These are phyloP conservation scores for Hyalella azteca DNA, from an alignment of 2,888 invertebrate species.

Conservation along the genomic window DNA sequence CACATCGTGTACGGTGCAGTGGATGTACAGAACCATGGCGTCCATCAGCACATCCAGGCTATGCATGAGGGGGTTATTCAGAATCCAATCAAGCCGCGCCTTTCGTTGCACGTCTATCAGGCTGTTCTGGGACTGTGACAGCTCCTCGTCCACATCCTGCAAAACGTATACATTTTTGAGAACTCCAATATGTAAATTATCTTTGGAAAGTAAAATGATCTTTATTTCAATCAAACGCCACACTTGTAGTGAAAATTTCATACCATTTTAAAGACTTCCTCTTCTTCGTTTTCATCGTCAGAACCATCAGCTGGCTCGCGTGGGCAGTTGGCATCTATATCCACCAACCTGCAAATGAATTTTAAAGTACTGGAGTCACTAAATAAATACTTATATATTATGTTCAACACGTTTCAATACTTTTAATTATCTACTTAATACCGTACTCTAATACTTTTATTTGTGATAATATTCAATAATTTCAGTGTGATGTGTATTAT, in stretches of 20 bases:
- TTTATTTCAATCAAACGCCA: background rate
- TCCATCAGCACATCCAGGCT: slow-evolving; percentile 80
- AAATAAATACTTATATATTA: slow-evolving; percentile 11
- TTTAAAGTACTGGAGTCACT: too few relatives aligned
- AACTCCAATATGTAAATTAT: background rate
- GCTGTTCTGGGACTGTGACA: background rate
- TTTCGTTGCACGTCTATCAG: background rate
- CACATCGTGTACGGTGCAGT: slow-evolving; percentile 68
- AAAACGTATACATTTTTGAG: background rate
- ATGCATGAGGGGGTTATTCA: slow-evolving; percentile 69
- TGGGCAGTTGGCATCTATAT: slow-evolving; percentile 77
- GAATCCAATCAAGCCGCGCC: background rate
- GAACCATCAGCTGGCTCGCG: slow-evolving; percentile 60
- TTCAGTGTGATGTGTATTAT: too few relatives aligned
- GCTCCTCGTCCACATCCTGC: slow-evolving; percentile 60
- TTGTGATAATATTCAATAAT: too few relatives aligned
- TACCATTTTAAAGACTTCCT: slow-evolving; percentile 59
- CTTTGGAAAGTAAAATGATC: background rate
- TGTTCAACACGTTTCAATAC: too few relatives aligned
- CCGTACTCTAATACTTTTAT: too few relatives aligned
- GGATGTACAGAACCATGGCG: slow-evolving; percentile 74
- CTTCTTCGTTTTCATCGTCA: slow-evolving; percentile 62
- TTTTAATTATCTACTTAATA: too few relatives aligned
- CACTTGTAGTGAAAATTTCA: background rate
- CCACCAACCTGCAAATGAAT: slow-evolving; percentile 71